A percentile compares a stretch with the other conserved stretches of the same genome.
phyloP scores from a whole-genome alignment of 2,888 invertebrate genomes.

The Psylliodes chrysocephalus region DNA sequence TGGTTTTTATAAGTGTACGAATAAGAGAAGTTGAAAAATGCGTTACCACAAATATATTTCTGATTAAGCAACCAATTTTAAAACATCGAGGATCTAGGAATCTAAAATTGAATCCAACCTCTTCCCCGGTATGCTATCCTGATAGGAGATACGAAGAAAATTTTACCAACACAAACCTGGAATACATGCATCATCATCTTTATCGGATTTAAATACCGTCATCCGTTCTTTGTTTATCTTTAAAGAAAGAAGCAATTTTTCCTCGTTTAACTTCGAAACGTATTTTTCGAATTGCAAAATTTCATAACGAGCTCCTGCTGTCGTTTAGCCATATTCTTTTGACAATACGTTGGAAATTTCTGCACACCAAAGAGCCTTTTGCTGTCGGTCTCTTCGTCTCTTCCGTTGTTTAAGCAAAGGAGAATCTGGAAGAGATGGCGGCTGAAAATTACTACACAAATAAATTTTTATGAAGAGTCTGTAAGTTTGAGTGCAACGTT shows the following conservation, averaged over 20 bases:
- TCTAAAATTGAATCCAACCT: no score
- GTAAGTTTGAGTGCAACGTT: not conserved
- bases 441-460: conserved; percentile 2
- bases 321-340: not conserved
- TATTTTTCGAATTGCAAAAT: not conserved
- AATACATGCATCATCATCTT: conserved; percentile 17
- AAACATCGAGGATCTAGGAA: no score
- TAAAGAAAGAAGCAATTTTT: conserved; percentile 18
- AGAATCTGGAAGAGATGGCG: not conserved
- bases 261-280: not conserved
- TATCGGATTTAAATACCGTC: conserved; percentile 7
- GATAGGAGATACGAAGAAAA: conserved; percentile 36
- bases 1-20: no score
- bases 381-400: not conserved
- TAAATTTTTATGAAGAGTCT: not conserved
- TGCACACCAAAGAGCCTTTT: not conserved
- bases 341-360: not conserved
- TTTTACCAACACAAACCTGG: conserved; percentile 40
- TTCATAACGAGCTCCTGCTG: not conserved
- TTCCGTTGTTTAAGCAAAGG: not conserved
- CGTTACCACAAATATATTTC: no score
- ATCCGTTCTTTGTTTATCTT: conserved; percentile 15
- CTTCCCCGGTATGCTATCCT: conserved; percentile 19
- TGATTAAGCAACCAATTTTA: no score
- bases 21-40: no score